A percentile compares a stretch with the other conserved stretches of the same genome.
These are phyloP conservation scores for Cladopsammia gracilis DNA, from an alignment of 64 coral and sea anemone species.

Conservation along the genomic window DNA sequence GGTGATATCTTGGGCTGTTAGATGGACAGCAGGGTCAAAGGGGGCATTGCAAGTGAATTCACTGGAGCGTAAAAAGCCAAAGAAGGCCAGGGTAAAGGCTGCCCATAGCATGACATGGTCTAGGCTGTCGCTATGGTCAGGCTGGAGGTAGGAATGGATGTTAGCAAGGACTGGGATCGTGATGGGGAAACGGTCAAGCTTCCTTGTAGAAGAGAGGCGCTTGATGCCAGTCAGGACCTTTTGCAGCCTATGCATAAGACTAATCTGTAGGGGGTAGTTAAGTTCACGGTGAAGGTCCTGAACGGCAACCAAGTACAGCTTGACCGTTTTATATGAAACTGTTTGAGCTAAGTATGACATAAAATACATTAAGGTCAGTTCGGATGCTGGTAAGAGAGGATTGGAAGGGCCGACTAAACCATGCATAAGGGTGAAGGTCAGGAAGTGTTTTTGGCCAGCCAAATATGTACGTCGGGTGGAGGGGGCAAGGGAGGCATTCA, in stretches of 20 bases:
- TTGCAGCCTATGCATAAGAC: background rate
- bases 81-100: conserved; percentile 26
- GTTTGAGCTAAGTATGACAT: background rate
- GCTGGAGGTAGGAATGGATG: background rate
- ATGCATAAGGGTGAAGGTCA: background rate
- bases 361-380: conserved; percentile 9
- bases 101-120: conserved; percentile 37
- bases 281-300: background rate
- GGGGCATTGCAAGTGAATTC: conserved; percentile 26
- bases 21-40: background rate
- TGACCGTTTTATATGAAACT: background rate
- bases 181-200: background rate
- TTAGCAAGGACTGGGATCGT: background rate
- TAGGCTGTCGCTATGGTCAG: background rate
- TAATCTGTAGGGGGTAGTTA: background rate
- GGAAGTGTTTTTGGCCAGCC: background rate
- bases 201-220: background rate
- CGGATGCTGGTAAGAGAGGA: background rate
- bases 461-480: background rate
- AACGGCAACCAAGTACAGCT: background rate
- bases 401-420: background rate
- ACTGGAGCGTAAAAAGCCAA: background rate
- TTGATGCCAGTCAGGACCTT: background rate
- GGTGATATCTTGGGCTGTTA: background rate
- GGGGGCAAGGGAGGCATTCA: background rate